Evolutionary conservation across 1,140 invertebrate species (phyloP), one percentile per base, ranked within the genome.

Genomic region (Leucophenga varia): DNA sequence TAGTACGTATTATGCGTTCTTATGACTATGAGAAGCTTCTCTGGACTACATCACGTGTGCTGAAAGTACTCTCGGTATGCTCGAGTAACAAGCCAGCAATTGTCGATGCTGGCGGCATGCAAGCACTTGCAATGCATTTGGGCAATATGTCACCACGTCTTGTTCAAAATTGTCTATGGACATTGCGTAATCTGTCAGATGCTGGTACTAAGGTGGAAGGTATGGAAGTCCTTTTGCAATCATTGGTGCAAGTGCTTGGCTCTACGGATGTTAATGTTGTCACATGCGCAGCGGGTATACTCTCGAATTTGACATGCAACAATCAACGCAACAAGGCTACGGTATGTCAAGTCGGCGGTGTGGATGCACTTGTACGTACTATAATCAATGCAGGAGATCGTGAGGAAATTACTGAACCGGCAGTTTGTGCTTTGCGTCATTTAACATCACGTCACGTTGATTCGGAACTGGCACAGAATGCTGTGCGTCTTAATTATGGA

Each of bases 261-360:
- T 93, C 91, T 2, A 88, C 86, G 45, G 96, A 99, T 76, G 91
- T 95, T 17, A 98, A 96, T 72, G 89, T 96, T 43, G 93, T 98
- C 6, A 98, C 95, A 12, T 99, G 96, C 76, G 91, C 95, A 32
- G 95, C 96, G 59, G 97, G 97, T 39, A 98, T 99, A 51, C 79
- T 99, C 3, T 98, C 95, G 17, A 99, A 99, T 79, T 80, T 99
- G 70, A 98, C 97, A 5, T 99, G 97, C 78, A 99, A 99, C 78
- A 99, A 99, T 80, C 93, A 97, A 73, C 85, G 91, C 19, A 99
- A 99, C 77, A 99, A 99, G 80, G 89, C 94, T 64, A 79, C 75
- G 18, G 90, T 94, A n/a, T 91, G 88, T 76, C 90, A 97, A 79
- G 88, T 94, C n/a, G 93, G 93, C 37, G 95, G 96, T 34, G 94